A percentile compares a stretch with the other conserved stretches of the same genome.
Conservation (phyloP, 2,113 vertebrate species). For the Rattus rattus region DNA sequence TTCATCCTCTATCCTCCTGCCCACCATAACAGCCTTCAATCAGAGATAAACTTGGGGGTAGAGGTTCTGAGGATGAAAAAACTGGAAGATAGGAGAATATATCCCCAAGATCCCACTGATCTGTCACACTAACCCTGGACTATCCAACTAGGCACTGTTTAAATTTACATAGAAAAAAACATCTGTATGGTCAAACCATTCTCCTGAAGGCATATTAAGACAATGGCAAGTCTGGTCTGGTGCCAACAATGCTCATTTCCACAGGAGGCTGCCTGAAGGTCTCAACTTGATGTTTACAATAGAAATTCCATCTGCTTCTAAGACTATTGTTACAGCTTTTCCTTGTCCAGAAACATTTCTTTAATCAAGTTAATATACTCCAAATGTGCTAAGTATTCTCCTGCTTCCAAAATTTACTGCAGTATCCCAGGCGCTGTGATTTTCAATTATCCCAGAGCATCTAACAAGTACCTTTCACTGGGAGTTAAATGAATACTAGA, state of each 20-base stretch:
- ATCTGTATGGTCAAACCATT: background rate
- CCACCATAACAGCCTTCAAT: background rate
- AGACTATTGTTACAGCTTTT: background rate
- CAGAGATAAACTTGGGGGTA: background rate
- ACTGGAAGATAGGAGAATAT: background rate
- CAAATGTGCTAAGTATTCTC: constrained; percentile 16
- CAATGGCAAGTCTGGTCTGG: background rate
- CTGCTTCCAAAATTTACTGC: constrained; percentile 8
- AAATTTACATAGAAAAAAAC: constrained; percentile 32
- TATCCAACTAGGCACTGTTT: background rate
- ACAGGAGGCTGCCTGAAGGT: background rate
- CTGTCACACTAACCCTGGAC: background rate
- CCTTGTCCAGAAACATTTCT: constrained; percentile 23
- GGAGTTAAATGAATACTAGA: constrained; percentile 9
- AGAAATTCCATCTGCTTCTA: constrained; percentile 17
- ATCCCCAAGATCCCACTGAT: background rate
- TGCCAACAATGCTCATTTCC: background rate
- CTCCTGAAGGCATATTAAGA: background rate
- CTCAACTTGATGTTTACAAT: constrained; percentile 50
- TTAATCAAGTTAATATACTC: constrained; percentile 35
- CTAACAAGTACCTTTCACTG: background rate
- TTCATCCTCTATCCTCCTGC: background rate
- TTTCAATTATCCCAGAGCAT: background rate
- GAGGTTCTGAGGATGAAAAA: constrained; percentile 12
- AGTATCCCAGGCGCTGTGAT: background rate